Base-by-base conservation (phyloP, 2,888 invertebrate species). In the Electrophaes corylata region DNA sequence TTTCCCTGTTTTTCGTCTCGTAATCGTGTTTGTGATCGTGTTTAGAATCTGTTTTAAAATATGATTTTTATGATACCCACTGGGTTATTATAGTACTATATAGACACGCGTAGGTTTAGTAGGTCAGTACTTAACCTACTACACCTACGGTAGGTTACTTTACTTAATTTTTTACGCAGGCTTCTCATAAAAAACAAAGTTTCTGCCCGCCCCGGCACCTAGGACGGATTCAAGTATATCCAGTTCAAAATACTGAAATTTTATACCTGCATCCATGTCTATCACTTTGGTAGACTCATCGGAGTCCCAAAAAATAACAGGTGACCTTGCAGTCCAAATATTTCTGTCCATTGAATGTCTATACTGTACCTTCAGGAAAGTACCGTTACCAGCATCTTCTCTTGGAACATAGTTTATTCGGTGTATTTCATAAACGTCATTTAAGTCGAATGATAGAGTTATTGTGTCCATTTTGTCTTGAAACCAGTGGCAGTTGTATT, bases 341-440 rank as follows among this genome's bases (percentile, higher is more conserved):
- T 63, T 62, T 8, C 75, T 78, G 49, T 88, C 79, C 1, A 52
- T 45, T 0, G 87, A 88, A 59, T 67, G 66, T 50, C 72, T 77
- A 58, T 85, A 86, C 62, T 82, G 74, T 0, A 86, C 37, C 53
- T 76, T 67, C 18, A 83, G 57, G 43, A 90, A 73, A 3, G 84
- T 88, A 0, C 89, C 88, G 60, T 86, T 87, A 0, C 86, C 84
- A 1, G 79, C 86, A 50, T 87, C 84, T 10, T 73, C 69, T 1
- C 86, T 76, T 0, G 88, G 88, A 11, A 70, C 65, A 62, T 90
- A 90, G 60, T 82, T 83, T 3, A 87, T 66, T 70, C 75, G 83
- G 4, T 80, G 77, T 33, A 90, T 75, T 35, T 72, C 65, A 50
- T 74, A 73, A 4, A 73, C 53, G 18, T 66, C 53, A 4, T 75